Base-by-base conservation (phyloP, 2,888 invertebrate genomes). In the Idaea dimidiata region DNA sequence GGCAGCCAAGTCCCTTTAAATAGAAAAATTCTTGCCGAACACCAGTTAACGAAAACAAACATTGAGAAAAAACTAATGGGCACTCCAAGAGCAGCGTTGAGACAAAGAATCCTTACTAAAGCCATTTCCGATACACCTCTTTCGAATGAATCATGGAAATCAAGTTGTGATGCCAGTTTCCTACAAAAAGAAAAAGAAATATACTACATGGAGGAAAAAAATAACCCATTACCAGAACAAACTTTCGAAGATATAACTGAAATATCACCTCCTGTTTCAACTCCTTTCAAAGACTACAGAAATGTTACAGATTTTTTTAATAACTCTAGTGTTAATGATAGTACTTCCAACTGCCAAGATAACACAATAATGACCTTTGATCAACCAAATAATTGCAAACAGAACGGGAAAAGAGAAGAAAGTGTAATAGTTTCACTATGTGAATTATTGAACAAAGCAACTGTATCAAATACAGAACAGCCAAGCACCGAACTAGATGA, bases 311-410 rank as follows among this genome's bases (percentile, higher is more conserved):
- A 91, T 16, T 86, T 74, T 62, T 88, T 88, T 31, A 83, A 85
- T 59, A 78, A 87, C 60, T 86, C 88, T 0, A 81, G 78, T 73
- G 75, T 79, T 59, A 58, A 56, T 0, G 54, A 78, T 16, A 86
- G 88, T 7, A 84, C 67, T 62, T 84, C 84, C 43, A 56, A 73
- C 0, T 77, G 73, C 58, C 74, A 84, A 65, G 84, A 89, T 59
- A 80, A 87, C 67, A 88, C 90, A 16, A 87, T 90, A 18, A 87
- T 86, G 84, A 79, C 77, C 64, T 89, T 90, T 72, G 86, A 88
- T 18, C 84, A 84, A 68, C 68, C 76, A 1, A 66, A 79, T 0
- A 62, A 43, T 10, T 43, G 43, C 43, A 79, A 77, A 57, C 74
- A 81, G 8, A 79, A 75, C 16, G 78, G 65, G 54, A 82, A 79